A percentile compares a stretch with the other conserved stretches of the same genome.
Evolutionary conservation across 1,140 invertebrate species (phyloP).

Genomic region (Ectropis grisescens): DNA sequence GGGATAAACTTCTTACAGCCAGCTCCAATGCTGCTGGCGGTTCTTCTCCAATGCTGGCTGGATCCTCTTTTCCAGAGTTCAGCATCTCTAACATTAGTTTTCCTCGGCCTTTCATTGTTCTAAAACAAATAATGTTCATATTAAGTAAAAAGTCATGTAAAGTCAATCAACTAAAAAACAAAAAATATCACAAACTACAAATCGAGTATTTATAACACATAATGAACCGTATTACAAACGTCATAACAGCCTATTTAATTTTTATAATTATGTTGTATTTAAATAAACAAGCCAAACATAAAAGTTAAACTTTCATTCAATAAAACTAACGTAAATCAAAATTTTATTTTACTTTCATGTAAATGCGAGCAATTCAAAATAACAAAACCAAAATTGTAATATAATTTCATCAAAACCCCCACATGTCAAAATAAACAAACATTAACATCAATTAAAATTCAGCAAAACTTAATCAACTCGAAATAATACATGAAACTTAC

Average conservation of each 20-base stretch:
- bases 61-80: too few species aligned
- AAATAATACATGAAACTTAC: conserved; percentile 6
- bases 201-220: too few species aligned
- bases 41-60: too few species aligned
- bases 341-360: conserved; percentile 4
- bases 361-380: conserved; percentile 4
- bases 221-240: too few species aligned
- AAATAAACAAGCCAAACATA: background rate
- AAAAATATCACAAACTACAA: background rate
- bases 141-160: conserved; percentile 3
- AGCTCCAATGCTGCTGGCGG: too few species aligned
- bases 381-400: conserved; percentile 3
- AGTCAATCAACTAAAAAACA: conserved; percentile 4
- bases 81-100: conserved; percentile 1
- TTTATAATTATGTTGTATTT: too few species aligned
- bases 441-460: conserved; percentile 1
- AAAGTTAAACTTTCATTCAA: conserved; percentile 4
- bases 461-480: conserved; percentile 4
- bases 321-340: conserved; percentile 5
- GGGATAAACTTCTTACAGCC: background rate
- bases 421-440: conserved; percentile 4
- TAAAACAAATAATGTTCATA: conserved; percentile 7
- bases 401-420: conserved; percentile 1
- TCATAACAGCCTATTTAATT: too few species aligned
- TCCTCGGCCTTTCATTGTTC: conserved; percentile 6